Conservation (phyloP, 2,797 vertebrate species). For the Poliocrania exsul region DNA sequence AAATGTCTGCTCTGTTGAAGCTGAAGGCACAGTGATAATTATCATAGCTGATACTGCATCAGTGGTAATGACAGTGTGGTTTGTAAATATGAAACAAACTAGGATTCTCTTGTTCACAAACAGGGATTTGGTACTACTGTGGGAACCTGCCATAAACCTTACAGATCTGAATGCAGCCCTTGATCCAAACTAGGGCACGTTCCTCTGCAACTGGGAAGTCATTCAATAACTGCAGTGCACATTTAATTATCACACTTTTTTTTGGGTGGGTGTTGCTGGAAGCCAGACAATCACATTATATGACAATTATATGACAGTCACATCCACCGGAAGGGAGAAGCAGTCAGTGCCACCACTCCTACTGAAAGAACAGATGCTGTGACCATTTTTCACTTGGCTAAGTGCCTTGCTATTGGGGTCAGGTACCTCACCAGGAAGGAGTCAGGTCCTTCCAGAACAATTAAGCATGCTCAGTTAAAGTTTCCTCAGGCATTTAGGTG, state of each 20-base stretch:
- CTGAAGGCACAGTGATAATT: conserved; percentile 84
- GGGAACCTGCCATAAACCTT: conserved; percentile 72
- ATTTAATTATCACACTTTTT: not conserved
- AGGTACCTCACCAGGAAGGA: not conserved
- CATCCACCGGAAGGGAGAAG: not conserved
- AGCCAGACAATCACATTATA: not conserved
- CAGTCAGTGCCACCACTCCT: not conserved
- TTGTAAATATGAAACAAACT: conserved; percentile 87
- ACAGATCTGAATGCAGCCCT: conserved; percentile 62
- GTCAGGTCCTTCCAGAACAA: not conserved
- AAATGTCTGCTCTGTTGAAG: conserved; percentile 83
- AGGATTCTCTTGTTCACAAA: conserved; percentile 82
- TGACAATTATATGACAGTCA: not conserved
- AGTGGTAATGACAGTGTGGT: conserved; percentile 83
- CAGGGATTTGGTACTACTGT: conserved; percentile 82
- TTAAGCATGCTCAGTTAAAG: not conserved
- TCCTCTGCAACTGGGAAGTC: conserved; percentile 61
- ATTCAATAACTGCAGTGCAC: conserved; percentile 33
- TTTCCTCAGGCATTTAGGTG: not conserved
- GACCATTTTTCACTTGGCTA: not conserved
- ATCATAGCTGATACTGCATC: conserved; percentile 80
- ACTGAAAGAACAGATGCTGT: not conserved
- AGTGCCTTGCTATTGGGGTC: not conserved
- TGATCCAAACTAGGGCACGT: conserved; percentile 47
- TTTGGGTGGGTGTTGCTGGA: not conserved